A percentile compares a stretch with the other conserved stretches of the same genome.
phyloP scores from a whole-genome alignment of 2,113 vertebrate species.

The Dissostichus mawsoni region DNA sequence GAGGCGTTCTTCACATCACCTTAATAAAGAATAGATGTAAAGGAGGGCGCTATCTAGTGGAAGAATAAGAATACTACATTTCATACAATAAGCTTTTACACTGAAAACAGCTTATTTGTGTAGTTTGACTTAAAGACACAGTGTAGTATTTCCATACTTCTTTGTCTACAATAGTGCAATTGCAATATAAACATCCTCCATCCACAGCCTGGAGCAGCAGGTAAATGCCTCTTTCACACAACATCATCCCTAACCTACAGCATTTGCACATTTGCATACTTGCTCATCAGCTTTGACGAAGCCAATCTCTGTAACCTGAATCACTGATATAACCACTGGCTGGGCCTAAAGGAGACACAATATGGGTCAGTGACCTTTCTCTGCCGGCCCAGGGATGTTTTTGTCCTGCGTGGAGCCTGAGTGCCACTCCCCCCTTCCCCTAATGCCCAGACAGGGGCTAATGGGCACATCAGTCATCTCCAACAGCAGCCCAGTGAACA shows the following conservation, averaged over 20 bases:
- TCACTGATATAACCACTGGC: constrained; percentile 57
- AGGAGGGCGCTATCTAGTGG: constrained; percentile 67
- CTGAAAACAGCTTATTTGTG: background rate
- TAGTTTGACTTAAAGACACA: constrained; percentile 14
- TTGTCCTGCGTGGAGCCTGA: constrained; percentile 56
- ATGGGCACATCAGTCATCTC: constrained; percentile 81
- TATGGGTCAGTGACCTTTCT: constrained; percentile 78
- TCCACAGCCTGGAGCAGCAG: constrained; percentile 33
- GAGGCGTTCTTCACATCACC: background rate
- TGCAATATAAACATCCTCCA: constrained; percentile 8
- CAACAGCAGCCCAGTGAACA: constrained; percentile 69
- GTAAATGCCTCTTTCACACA: constrained; percentile 25
- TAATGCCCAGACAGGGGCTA: constrained; percentile 66
- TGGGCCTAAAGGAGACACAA: constrained; percentile 65
- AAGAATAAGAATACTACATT: constrained; percentile 32
- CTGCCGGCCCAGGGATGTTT: constrained; percentile 63
- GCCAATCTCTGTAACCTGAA: constrained; percentile 52
- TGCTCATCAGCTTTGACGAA: constrained; percentile 60
- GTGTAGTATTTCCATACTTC: background rate
- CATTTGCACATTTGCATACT: constrained; percentile 53
- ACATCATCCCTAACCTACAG: constrained; percentile 35
- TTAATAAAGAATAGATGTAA: constrained; percentile 33
- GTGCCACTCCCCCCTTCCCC: constrained; percentile 34
- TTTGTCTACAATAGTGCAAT: constrained; percentile 14
- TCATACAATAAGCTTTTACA: background rate